Percentiles rank a stretch among this genome's conserved stretches.
Conservation (phyloP, 2,113 vertebrate genomes). For the Phaethon lepturus region DNA sequence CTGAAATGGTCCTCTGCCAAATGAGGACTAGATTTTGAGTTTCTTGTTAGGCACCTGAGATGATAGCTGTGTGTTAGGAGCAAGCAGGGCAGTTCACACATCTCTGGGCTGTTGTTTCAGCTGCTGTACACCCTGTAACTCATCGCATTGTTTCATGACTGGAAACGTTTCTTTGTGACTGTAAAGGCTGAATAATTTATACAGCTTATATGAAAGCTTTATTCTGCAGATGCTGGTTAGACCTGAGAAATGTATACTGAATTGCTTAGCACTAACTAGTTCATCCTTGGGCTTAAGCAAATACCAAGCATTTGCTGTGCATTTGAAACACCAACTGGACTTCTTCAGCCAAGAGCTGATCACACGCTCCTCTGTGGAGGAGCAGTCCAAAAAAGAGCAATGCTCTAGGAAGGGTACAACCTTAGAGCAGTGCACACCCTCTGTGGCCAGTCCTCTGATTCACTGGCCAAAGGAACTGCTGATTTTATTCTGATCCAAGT, state of each 20-base stretch:
- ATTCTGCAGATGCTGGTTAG: not conserved
- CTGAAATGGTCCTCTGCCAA: not conserved
- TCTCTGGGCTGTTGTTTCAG: not conserved
- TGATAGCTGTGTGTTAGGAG: rapidly evolving
- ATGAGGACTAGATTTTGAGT: not conserved
- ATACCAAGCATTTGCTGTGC: not conserved
- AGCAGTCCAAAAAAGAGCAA: not conserved
- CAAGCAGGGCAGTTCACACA: not conserved
- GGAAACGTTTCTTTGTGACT: not conserved
- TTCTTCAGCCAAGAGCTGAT: not conserved
- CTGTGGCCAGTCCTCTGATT: not conserved
- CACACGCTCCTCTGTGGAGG: not conserved
- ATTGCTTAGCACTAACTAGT: not conserved
- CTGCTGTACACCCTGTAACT: not conserved
- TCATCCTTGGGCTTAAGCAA: not conserved
- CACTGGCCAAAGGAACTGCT: not conserved
- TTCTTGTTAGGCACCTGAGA: not conserved
- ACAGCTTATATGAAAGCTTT: not conserved
- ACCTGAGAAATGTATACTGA: not conserved
- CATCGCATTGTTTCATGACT: not conserved
- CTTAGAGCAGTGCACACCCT: not conserved
- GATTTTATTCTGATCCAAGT: not conserved
- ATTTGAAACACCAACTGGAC: not conserved
- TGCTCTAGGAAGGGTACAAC: not conserved
- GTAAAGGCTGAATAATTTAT: not conserved